Conservation (phyloP, 2,797 vertebrate genomes). For the Ciconia nigra region DNA sequence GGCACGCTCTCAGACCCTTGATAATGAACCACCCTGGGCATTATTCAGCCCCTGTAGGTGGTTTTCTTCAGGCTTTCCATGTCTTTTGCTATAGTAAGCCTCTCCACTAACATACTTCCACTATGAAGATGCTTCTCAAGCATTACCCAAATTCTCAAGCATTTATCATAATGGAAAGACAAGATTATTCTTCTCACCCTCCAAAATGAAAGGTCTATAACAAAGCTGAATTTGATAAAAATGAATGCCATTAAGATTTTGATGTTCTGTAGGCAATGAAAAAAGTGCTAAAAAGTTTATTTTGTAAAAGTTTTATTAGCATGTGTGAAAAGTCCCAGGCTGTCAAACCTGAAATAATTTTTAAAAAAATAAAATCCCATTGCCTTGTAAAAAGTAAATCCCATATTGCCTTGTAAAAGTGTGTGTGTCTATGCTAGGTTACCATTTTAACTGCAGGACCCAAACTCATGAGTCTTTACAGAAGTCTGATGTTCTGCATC, state of each 20-base stretch:
- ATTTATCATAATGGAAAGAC: background rate
- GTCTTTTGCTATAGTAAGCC: background rate
- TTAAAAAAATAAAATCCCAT: background rate
- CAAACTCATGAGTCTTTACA: background rate
- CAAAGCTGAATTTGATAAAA: background rate
- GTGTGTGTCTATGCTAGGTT: background rate
- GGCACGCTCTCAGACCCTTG: background rate
- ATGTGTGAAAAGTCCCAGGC: background rate
- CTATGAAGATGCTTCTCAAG: background rate
- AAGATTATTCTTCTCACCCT: background rate
- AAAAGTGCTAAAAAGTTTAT: background rate
- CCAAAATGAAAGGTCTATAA: background rate
- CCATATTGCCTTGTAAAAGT: background rate
- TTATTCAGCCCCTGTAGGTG: background rate
- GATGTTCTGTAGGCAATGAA: background rate
- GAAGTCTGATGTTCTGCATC: background rate
- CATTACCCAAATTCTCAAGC: background rate
- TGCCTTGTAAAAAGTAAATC: no score
- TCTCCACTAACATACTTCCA: background rate
- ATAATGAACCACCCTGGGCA: background rate
- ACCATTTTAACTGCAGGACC: background rate
- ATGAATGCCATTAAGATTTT: background rate
- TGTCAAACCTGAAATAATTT: background rate
- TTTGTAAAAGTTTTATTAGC: background rate
- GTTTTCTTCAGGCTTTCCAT: background rate